These are phyloP conservation scores for Drosophila prolongata DNA, from an alignment of 2,888 invertebrate species.

Conservation along the genomic window DNA sequence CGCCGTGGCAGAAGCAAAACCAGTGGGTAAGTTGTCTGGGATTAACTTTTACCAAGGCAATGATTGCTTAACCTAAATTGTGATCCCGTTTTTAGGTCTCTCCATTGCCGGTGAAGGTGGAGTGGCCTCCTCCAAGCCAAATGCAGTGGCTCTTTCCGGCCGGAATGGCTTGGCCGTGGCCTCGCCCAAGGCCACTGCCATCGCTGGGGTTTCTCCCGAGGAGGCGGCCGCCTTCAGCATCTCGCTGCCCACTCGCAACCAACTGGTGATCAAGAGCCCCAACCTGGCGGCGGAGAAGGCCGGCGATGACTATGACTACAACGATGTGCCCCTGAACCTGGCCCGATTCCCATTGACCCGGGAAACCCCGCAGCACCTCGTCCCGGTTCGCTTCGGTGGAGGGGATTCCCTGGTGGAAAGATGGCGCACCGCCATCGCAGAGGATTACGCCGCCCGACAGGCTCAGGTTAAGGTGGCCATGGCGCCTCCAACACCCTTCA, in stretches of 20 bases:
- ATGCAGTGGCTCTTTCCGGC: conserved; percentile 89
- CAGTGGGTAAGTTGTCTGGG: conserved; percentile 86
- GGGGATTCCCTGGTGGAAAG: conserved; percentile 65
- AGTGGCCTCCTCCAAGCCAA: conserved; percentile 89
- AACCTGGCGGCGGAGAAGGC: conserved; percentile 51
- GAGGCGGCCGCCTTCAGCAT: conserved; percentile 83
- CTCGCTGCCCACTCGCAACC: conserved; percentile 79
- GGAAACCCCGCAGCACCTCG: conserved; percentile 47
- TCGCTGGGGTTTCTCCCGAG: conserved; percentile 87
- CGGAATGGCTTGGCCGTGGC: conserved; percentile 89
- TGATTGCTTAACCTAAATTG: no score
- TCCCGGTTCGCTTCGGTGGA: conserved; percentile 36
- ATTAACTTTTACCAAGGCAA: background rate
- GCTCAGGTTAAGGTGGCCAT: conserved; percentile 31
- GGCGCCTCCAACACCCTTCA: conserved; percentile 29
- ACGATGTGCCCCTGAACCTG: conserved; percentile 49
- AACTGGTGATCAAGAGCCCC: conserved; percentile 78
- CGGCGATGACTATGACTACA: conserved; percentile 75
- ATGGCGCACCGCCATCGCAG: conserved; percentile 79
- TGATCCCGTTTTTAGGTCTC: conserved; percentile 85
- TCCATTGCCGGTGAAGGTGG: conserved; percentile 88
- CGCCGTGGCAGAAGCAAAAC: conserved; percentile 91
- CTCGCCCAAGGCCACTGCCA: conserved; percentile 89
- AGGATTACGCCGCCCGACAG: conserved; percentile 65
- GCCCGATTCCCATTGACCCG: conserved; percentile 59